These are phyloP conservation scores for Porites divaricata DNA, from an alignment of 92 coral and sea anemone species.

Conservation along the genomic window DNA sequence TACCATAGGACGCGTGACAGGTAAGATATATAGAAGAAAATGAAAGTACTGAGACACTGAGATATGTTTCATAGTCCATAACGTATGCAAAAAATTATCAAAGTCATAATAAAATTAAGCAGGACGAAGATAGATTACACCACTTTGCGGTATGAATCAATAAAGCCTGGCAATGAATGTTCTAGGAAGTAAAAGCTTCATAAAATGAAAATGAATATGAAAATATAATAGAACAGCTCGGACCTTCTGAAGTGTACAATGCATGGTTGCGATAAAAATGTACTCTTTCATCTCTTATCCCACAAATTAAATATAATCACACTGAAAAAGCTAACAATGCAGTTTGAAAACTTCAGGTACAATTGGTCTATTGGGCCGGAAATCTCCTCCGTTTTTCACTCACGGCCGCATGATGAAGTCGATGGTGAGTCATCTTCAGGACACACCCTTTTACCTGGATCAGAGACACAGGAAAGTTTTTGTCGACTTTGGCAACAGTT, in stretches of 20 bases:
- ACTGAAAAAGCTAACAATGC: not conserved
- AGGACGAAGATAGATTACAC: no score
- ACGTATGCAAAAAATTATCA: no score
- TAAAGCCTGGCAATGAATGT: no score
- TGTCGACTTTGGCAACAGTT: slow-evolving; percentile 76
- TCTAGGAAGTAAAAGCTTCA: no score
- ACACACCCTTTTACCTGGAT: slow-evolving; percentile 68
- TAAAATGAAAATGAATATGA: no score
- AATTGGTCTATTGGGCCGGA: slow-evolving; percentile 68
- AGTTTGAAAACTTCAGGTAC: slow-evolving; percentile 19
- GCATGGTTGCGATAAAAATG: not conserved
- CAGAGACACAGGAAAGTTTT: slow-evolving; percentile 15
- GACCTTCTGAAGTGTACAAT: not conserved
- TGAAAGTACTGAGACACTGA: no score
- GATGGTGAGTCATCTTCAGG: not conserved
- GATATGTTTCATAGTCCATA: no score
- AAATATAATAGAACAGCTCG: not conserved
- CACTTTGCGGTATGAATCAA: no score
- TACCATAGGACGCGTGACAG: slow-evolving; percentile 72
- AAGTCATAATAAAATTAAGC: no score
- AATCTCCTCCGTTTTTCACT: slow-evolving; percentile 58
- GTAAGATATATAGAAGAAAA: slow-evolving; percentile 2
- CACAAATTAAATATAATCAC: not conserved
- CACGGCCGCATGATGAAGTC: slow-evolving; percentile 68
- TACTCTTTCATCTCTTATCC: not conserved